phyloP scores from a whole-genome alignment of 2,888 invertebrate genomes.

The Adineta ricciae region DNA sequence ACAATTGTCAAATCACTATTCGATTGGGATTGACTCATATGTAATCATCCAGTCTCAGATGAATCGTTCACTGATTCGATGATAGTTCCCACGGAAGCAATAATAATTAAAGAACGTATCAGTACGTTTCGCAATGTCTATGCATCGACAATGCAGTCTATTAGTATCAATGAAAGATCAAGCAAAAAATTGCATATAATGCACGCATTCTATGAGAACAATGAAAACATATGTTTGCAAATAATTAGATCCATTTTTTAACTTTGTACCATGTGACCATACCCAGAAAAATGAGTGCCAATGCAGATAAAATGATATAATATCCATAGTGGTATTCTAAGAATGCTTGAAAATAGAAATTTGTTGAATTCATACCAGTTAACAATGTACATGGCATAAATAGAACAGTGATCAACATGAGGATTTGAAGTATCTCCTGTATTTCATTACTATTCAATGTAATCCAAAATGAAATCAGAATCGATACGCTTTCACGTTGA shows the following conservation, averaged over 20 bases:
- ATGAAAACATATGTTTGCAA: background rate
- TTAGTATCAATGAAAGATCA: conserved; percentile 10
- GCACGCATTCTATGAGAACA: background rate
- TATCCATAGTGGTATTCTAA: background rate
- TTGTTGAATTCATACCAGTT: background rate
- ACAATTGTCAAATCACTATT: no score
- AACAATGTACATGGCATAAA: background rate
- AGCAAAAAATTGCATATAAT: background rate
- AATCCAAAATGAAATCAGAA: background rate
- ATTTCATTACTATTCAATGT: background rate
- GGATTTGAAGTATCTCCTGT: background rate
- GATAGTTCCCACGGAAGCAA: no score
- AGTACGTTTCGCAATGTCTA: background rate
- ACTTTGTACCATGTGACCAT: background rate
- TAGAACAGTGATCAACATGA: background rate
- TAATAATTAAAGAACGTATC: no score
- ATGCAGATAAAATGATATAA: background rate
- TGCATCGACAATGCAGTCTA: background rate
- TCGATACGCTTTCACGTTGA: background rate
- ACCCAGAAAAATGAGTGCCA: background rate
- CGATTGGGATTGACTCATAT: no score
- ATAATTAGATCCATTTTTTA: background rate
- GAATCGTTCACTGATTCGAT: no score
- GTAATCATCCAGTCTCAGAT: no score
- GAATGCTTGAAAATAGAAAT: background rate